These are phyloP conservation scores for Nycteola revayana DNA, from an alignment of 2,888 invertebrate genomes.

Conservation along the genomic window DNA sequence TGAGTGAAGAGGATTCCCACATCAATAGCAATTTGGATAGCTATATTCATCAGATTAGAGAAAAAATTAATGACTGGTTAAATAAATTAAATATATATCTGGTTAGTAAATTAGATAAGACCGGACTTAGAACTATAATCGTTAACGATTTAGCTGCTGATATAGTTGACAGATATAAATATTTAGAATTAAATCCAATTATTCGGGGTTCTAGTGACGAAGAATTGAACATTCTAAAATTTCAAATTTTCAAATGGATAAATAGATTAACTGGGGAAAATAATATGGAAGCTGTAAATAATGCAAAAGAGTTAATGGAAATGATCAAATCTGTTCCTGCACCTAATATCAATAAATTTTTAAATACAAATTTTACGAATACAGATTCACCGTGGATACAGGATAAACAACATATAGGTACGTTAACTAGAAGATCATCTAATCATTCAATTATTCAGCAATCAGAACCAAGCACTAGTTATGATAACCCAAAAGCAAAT, in stretches of 20 bases:
- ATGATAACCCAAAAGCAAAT: too few species aligned
- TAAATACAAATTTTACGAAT: too few species aligned
- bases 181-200: slow-evolving; percentile 46
- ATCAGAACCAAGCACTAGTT: too few species aligned
- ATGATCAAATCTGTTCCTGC: slow-evolving; percentile 47
- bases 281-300: slow-evolving; percentile 39
- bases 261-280: slow-evolving; percentile 51
- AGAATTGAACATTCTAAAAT: slow-evolving; percentile 59
- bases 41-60: slow-evolving; percentile 39
- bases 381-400: too few species aligned
- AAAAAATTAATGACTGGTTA: slow-evolving; percentile 58
- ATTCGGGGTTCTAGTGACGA: slow-evolving; percentile 32
- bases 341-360: slow-evolving; percentile 35
- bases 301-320: slow-evolving; percentile 48
- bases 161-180: slow-evolving; percentile 58
- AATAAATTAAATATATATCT: slow-evolving; percentile 29
- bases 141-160: slow-evolving; percentile 55
- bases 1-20: too few species aligned
- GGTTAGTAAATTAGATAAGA: slow-evolving; percentile 23
- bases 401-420: too few species aligned
- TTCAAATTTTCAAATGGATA: slow-evolving; percentile 65
- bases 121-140: slow-evolving; percentile 35
- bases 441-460: too few species aligned
- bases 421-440: too few species aligned
- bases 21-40: slow-evolving; percentile 30